Conservation (phyloP, 2,113 vertebrate species). For the Suncus etruscus region DNA sequence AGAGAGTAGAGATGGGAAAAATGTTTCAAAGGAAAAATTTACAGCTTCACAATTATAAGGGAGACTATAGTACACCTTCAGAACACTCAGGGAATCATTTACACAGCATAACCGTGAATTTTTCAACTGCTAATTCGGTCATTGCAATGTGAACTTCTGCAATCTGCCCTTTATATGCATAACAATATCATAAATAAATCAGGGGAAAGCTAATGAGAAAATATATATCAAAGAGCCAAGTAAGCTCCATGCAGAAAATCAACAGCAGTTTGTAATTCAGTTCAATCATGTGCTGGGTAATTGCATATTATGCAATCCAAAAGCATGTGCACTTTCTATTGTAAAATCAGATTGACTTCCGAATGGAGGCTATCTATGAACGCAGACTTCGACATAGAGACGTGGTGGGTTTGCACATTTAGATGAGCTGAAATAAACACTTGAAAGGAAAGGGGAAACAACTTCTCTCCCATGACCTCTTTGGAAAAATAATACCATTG, state of each 20-base stretch:
- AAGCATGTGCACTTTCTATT: conserved; percentile 73
- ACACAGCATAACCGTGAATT: conserved; percentile 80
- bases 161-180: conserved; percentile 82
- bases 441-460: conserved; percentile 31
- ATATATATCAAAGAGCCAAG: conserved; percentile 84
- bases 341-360: conserved; percentile 70
- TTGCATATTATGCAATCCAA: conserved; percentile 69
- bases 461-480: conserved; percentile 64
- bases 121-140: conserved; percentile 80
- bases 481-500: conserved; percentile 76
- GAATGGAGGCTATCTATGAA: conserved; percentile 61
- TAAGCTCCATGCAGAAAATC: conserved; percentile 75
- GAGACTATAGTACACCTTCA: conserved; percentile 64
- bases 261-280: conserved; percentile 85
- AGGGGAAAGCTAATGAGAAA: conserved; percentile 86
- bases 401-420: conserved; percentile 32
- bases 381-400: conserved; percentile 36
- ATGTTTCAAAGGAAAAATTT: not conserved
- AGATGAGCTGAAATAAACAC: conserved; percentile 64
- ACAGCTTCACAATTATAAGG: conserved; percentile 20
- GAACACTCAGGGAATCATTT: conserved; percentile 73
- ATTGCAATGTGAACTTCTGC: conserved; percentile 85
- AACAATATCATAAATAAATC: conserved; percentile 87
- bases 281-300: conserved; percentile 80
- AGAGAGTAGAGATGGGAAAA: not conserved